Conservation (phyloP, 2,113 vertebrate genomes). For the Grus americana region DNA sequence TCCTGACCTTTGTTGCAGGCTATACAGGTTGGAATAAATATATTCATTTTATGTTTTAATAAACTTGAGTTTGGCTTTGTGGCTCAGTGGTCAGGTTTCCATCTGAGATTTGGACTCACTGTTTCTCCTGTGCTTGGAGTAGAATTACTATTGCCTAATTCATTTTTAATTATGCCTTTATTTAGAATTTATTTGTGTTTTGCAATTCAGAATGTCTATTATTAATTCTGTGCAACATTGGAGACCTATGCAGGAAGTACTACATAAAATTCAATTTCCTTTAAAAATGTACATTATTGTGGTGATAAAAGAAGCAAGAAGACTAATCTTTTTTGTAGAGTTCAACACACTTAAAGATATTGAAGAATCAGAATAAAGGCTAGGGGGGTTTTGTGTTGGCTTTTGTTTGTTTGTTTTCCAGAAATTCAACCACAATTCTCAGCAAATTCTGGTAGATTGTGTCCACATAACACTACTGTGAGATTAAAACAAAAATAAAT, state of each 20-base stretch:
- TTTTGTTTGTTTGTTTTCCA: neutral
- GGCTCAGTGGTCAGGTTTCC: neutral
- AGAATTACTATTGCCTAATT: neutral
- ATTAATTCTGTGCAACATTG: neutral
- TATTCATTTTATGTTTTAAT: neutral
- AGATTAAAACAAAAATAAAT: neutral
- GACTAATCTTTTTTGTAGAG: neutral
- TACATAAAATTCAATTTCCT: neutral
- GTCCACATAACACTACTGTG: neutral
- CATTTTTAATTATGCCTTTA: constrained; percentile 7
- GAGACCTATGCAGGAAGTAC: neutral
- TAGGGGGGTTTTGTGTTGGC: too few species aligned
- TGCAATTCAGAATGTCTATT: neutral
- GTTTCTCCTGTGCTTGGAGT: neutral
- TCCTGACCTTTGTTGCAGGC: neutral
- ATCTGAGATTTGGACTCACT: neutral
- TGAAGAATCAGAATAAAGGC: neutral
- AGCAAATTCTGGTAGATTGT: neutral
- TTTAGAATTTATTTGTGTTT: constrained; percentile 14
- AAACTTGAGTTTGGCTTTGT: neutral
- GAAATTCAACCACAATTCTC: neutral
- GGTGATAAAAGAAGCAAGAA: neutral
- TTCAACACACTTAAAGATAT: neutral
- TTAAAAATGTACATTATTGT: neutral
- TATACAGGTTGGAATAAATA: neutral